Evolutionary conservation across 2,113 vertebrate genomes (phyloP).

Genomic region (Neolamprologus hecqui): DNA sequence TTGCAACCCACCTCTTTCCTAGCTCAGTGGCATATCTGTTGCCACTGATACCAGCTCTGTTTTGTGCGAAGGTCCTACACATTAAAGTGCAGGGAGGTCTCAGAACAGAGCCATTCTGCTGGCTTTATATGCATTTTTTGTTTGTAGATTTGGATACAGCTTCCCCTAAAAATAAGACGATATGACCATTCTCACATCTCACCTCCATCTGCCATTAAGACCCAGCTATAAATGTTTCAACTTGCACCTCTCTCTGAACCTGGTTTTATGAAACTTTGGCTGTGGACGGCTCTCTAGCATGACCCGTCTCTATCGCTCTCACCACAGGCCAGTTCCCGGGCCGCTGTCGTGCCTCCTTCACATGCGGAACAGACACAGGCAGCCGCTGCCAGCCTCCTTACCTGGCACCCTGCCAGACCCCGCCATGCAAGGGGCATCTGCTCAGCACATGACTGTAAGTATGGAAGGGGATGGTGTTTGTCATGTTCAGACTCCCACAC

Average conservation of each 20-base stretch:
- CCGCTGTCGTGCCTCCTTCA: constrained; percentile 88
- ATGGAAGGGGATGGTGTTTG: background rate
- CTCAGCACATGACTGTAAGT: constrained; percentile 89
- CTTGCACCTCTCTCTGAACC: constrained; percentile 11
- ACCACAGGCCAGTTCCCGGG: constrained; percentile 83
- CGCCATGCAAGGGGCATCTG: constrained; percentile 88
- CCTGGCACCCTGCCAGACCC: constrained; percentile 91
- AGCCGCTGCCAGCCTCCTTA: constrained; percentile 91
- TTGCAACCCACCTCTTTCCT: background rate
- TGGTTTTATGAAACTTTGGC: constrained; percentile 21
- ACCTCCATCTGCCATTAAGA: background rate
- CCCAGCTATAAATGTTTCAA: constrained; percentile 21
- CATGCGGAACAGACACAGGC: constrained; percentile 89
- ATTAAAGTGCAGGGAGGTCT: background rate
- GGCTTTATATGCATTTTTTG: background rate
- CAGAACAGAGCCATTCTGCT: background rate
- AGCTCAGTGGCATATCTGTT: background rate
- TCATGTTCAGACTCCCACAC: background rate
- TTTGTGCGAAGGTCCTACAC: background rate
- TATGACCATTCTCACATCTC: background rate
- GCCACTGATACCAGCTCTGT: background rate
- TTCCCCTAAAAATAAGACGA: background rate
- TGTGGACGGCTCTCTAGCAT: background rate
- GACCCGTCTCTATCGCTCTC: background rate
- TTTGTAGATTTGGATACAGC: background rate